Evolutionary conservation across 2,888 invertebrate species (phyloP), one percentile per base, ranked within the genome.

Genomic region (Zhengitettix transpicula): DNA sequence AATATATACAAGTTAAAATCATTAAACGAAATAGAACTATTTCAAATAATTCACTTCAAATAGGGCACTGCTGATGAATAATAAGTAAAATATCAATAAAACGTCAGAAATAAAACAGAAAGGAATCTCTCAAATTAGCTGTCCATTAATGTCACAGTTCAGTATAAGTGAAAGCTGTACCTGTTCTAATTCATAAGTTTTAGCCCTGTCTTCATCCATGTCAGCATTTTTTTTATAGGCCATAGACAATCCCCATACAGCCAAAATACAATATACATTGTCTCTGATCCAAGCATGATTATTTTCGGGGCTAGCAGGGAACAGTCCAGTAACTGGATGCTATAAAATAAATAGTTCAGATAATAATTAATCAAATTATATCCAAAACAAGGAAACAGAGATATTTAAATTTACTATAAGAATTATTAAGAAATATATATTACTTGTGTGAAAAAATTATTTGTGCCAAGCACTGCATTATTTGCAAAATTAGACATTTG

Each of bases 171-270:
- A 11, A 52, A 52, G 9, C 11, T 52, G 3, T 66, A 79, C 80
- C 74, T 82, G 96, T 72, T 98, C 97, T 41, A 99, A 77, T 73
- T 99, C 98, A 71, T 97, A 98, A 0, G 96, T 93, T 75, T 96
- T 98, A 8, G 97, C 95, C 64, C 97, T 79, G 72, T 99, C 98
- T 76, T 99, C 98, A 76, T 99, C 99, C 71, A 95, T 89, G 73
- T 99, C 98, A 1, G 97, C 96, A 70, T 93, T 95, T 77, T 99
- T 99, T 73, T 95, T 95, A 72, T 98, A 99, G 0, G 98, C 93
- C 88, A 99, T 89, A 0, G 97, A 92, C 14, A 99, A 77, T 0
- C 96, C 97, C 99, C 99, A 99, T 41, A 99, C 93, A 12, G 96
- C 91, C 69, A 98, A 77, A 67, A 96, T 93, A 65, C 94, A 94